A percentile compares a stretch with the other conserved stretches of the same genome.
Conservation (phyloP, 2,797 vertebrate genomes). For the Cuniculus paca region DNA sequence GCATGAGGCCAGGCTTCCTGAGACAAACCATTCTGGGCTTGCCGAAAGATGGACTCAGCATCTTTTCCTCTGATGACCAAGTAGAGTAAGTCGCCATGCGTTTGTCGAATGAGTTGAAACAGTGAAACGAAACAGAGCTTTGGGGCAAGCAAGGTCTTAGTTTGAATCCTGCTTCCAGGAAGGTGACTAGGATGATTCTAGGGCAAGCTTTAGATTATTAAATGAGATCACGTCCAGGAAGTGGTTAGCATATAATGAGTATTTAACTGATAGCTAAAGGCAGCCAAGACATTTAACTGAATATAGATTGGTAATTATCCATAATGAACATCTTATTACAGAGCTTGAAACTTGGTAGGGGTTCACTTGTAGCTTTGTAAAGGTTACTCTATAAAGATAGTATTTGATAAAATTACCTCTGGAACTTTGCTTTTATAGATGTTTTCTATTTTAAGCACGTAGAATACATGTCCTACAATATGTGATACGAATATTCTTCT, state of each 20-base stretch:
- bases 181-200: neutral
- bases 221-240: neutral
- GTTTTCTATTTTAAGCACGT: neutral
- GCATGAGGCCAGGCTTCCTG: neutral
- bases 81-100: constrained; percentile 64
- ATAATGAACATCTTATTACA: neutral
- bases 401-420: constrained; percentile 45
- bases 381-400: neutral
- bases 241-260: neutral
- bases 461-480: neutral
- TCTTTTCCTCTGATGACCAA: constrained; percentile 33
- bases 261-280: constrained; percentile 34
- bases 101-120: neutral
- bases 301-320: constrained; percentile 1
- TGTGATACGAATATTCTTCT: neutral
- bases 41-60: constrained; percentile 67
- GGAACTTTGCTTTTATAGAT: neutral
- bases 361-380: neutral
- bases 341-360: neutral
- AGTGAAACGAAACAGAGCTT: neutral
- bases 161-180: neutral
- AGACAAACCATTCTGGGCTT: constrained; percentile 43
- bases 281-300: constrained; percentile 37
- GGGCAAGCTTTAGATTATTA: neutral
- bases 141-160: neutral